Conservation (phyloP, 2,797 vertebrate genomes). For the Poecile montanus region DNA sequence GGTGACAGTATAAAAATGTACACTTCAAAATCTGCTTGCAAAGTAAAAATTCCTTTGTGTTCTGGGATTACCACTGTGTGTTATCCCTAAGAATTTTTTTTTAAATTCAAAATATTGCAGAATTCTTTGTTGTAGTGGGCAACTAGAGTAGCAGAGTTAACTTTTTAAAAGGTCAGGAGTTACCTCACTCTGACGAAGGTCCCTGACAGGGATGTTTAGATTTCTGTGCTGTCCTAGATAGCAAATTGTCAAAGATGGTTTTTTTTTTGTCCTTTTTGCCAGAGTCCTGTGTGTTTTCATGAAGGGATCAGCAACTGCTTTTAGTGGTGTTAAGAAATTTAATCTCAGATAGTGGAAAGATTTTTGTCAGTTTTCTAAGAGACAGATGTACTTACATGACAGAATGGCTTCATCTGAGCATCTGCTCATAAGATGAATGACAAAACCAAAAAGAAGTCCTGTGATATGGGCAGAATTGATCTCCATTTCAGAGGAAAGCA, state of each 20-base stretch:
- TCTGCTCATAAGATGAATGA: not conserved
- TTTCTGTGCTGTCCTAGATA: not conserved
- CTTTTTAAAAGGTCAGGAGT: not conserved
- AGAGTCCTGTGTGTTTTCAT: not conserved
- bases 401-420: not conserved
- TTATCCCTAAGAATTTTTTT: fast-evolving
- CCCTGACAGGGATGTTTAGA: not conserved
- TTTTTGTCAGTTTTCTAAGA: not conserved
- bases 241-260: not conserved
- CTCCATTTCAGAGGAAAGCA: not conserved
- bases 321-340: not conserved
- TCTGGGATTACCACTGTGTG: not conserved
- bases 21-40: not conserved
- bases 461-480: not conserved
- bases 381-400: not conserved
- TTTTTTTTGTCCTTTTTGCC: not conserved
- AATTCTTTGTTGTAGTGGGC: not conserved
- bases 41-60: not conserved
- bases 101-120: not conserved
- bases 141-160: not conserved
- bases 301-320: not conserved
- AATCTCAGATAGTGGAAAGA: not conserved
- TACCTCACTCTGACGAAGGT: not conserved
- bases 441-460: not conserved
- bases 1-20: not conserved